phyloP scores from a whole-genome alignment of 2,888 invertebrate genomes.

The Eudiplozoon nipponicum region DNA sequence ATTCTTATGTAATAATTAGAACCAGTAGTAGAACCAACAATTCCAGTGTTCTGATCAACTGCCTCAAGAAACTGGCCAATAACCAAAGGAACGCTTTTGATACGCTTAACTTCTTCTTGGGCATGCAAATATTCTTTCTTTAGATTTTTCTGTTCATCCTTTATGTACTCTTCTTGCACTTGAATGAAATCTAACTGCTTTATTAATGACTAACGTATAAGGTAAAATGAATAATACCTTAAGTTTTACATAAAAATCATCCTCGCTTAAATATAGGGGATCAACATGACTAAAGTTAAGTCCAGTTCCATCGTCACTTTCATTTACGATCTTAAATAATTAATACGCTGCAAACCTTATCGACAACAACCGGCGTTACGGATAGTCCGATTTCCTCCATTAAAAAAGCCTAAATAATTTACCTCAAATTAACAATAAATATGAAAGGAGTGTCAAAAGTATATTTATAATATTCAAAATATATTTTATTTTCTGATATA shows the following conservation, averaged over 20 bases:
- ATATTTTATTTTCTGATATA: no score
- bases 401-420: no score
- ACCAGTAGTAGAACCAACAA: slow-evolving; percentile 83
- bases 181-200: slow-evolving; percentile 76
- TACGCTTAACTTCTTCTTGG: slow-evolving; percentile 63
- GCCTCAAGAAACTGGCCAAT: slow-evolving; percentile 97
- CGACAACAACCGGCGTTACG: no score
- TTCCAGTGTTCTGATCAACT: slow-evolving; percentile 91
- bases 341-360: no score
- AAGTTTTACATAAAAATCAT: slow-evolving; percentile 72
- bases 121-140: slow-evolving; percentile 95
- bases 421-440: no score
- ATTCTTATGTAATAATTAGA: slow-evolving; percentile 97
- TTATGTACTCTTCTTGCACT: slow-evolving; percentile 95
- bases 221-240: slow-evolving; percentile 34
- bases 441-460: no score
- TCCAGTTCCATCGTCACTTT: neutral
- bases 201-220: slow-evolving; percentile 27
- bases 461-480: no score
- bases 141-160: slow-evolving; percentile 84
- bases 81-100: slow-evolving; percentile 85
- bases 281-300: slow-evolving; percentile 7
- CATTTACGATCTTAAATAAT: no score
- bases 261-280: slow-evolving; percentile 22
- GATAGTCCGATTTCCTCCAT: no score